Evolutionary conservation across 2,113 vertebrate species (phyloP).

Genomic region (Grallaria varia): DNA sequence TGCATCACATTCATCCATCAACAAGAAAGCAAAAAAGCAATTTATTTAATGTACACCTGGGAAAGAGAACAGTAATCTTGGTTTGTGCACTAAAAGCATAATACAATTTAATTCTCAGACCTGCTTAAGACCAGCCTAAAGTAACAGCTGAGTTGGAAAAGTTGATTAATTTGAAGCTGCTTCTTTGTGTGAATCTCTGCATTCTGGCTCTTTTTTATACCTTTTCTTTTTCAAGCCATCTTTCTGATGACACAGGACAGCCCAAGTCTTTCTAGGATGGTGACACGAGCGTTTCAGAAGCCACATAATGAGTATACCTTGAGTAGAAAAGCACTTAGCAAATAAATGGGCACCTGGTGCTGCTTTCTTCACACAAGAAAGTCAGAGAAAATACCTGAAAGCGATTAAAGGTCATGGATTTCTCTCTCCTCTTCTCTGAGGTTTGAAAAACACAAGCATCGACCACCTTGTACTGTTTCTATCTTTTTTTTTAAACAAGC

Average conservation of each 20-base stretch:
- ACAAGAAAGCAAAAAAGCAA: slow-evolving; percentile 52
- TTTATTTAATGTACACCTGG: slow-evolving; percentile 75
- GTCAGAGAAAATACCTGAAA: background rate
- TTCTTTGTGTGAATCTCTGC: background rate
- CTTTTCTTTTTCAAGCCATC: background rate
- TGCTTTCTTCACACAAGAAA: background rate
- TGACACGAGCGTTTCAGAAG: background rate
- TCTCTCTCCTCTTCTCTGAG: background rate
- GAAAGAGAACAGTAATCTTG: slow-evolving; percentile 65
- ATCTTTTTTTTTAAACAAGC: background rate
- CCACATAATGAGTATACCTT: background rate
- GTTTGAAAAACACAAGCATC: background rate
- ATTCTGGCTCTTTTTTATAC: background rate
- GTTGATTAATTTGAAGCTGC: slow-evolving; percentile 42
- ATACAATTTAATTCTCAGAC: slow-evolving; percentile 72
- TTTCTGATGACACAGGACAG: background rate
- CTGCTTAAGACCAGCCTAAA: slow-evolving; percentile 49
- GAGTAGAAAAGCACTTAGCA: slow-evolving; percentile 32
- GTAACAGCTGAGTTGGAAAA: slow-evolving; percentile 35
- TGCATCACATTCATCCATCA: slow-evolving; percentile 55
- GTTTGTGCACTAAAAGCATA: slow-evolving; percentile 50
- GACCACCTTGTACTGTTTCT: background rate
- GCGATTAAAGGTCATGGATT: slow-evolving; percentile 59
- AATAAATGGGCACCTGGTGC: slow-evolving; percentile 14
- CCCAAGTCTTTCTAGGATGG: slow-evolving; percentile 24